Evolutionary conservation across 2,888 invertebrate species (phyloP).

Genomic region (Drosophila greeni): DNA sequence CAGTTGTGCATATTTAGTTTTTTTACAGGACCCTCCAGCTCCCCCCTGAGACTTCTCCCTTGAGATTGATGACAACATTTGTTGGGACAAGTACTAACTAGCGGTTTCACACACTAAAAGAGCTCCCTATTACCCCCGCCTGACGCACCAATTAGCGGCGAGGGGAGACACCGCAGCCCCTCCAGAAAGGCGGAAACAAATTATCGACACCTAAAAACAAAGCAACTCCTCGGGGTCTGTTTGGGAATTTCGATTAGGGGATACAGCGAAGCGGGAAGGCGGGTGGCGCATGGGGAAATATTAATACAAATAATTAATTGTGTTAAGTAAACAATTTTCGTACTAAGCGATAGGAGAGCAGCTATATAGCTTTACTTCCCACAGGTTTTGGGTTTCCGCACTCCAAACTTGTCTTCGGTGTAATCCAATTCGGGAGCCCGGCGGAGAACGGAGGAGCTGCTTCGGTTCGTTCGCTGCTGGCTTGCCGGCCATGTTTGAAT

Average conservation of each 20-base stretch:
- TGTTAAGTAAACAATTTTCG: slow-evolving; percentile 53
- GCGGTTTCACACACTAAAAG: slow-evolving; percentile 64
- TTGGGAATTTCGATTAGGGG: slow-evolving; percentile 3
- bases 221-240: slow-evolving; percentile 16
- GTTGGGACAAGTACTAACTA: slow-evolving; percentile 72
- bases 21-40: slow-evolving; percentile 45
- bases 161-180: slow-evolving; percentile 10
- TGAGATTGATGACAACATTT: slow-evolving; percentile 68
- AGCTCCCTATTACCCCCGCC: slow-evolving; percentile 10
- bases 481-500: slow-evolving; percentile 64
- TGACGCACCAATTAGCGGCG: slow-evolving; percentile 46
- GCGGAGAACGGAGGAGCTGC: slow-evolving; percentile 16
- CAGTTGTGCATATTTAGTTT: slow-evolving; percentile 47
- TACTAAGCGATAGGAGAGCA: slow-evolving; percentile 21
- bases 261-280: neutral
- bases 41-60: slow-evolving; percentile 30
- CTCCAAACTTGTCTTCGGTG: slow-evolving; percentile 52
- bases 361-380: slow-evolving; percentile 69
- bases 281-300: slow-evolving; percentile 42
- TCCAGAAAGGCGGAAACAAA: slow-evolving; percentile 53
- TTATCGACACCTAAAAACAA: slow-evolving; percentile 56
- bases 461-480: slow-evolving; percentile 2
- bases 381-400: slow-evolving; percentile 63
- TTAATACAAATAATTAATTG: slow-evolving; percentile 65
- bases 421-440: slow-evolving; percentile 51